These are phyloP conservation scores for Microcebus murinus DNA, from an alignment of 2,113 vertebrate genomes.

Conservation along the genomic window DNA sequence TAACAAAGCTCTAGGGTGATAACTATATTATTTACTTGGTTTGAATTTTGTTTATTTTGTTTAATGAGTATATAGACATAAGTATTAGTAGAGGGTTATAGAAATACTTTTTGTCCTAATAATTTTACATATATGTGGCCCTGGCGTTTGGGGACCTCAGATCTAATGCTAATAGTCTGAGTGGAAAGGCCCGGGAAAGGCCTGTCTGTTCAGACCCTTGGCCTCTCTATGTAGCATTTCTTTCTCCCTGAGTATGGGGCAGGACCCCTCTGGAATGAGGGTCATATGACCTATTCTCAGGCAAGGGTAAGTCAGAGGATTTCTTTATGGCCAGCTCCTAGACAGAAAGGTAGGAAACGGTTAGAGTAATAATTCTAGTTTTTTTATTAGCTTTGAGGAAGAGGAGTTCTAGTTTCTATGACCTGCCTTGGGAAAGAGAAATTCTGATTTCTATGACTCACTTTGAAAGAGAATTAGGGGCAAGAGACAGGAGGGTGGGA, in stretches of 20 bases:
- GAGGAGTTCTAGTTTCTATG: not conserved
- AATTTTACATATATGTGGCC: not conserved
- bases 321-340: not conserved
- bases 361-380: not conserved
- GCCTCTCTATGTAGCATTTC: not conserved
- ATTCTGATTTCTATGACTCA: not conserved
- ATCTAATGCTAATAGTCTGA: not conserved
- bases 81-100: not conserved
- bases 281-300: not conserved
- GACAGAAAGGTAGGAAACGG: not conserved
- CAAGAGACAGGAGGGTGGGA: not conserved
- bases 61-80: not conserved
- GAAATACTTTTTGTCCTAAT: not conserved
- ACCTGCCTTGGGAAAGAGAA: not conserved
- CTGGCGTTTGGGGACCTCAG: too few relatives aligned
- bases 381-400: not conserved
- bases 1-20: not conserved
- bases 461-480: not conserved
- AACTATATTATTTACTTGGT: not conserved
- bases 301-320: not conserved
- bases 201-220: not conserved
- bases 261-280: not conserved
- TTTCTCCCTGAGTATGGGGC: not conserved
- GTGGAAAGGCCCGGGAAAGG: not conserved
- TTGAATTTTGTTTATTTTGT: constrained; percentile 38